Evolutionary conservation across 2,797 vertebrate genomes (phyloP).

Genomic region (Meda fulgida): DNA sequence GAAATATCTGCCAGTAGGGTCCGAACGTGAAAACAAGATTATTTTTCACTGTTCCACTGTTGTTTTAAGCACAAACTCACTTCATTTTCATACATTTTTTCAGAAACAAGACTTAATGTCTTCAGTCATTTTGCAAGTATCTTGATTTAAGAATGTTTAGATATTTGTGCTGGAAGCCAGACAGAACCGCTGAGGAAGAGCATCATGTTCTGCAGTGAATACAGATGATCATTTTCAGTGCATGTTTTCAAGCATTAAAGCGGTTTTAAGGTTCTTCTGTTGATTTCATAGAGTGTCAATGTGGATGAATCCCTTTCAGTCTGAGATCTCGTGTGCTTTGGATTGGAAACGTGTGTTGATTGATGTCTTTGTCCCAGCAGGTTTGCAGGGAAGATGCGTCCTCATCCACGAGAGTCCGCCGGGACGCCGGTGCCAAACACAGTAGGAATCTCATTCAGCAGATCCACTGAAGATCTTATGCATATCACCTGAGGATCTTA

Average conservation of each 20-base stretch:
- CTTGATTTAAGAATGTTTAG: too few species aligned
- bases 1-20: neutral
- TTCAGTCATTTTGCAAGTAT: too few species aligned
- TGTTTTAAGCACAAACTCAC: too few species aligned
- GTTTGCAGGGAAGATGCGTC: constrained; percentile 72
- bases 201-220: neutral
- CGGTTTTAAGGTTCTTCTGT: neutral
- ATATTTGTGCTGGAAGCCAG: too few species aligned
- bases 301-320: neutral
- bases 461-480: too few species aligned
- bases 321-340: neutral
- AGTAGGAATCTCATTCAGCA: constrained; percentile 68
- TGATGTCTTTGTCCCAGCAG: constrained; percentile 56
- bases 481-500: neutral
- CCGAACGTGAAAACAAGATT: too few species aligned
- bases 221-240: neutral
- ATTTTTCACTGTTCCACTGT: too few species aligned
- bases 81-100: too few species aligned
- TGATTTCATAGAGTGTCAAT: neutral
- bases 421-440: constrained; percentile 73
- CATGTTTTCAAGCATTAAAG: neutral
- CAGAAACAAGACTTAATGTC: too few species aligned
- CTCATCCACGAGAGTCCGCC: constrained; percentile 68
- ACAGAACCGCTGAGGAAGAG: neutral
- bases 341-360: neutral